Conservation (phyloP, 2,797 vertebrate species). For the Hippocampus kuda region DNA sequence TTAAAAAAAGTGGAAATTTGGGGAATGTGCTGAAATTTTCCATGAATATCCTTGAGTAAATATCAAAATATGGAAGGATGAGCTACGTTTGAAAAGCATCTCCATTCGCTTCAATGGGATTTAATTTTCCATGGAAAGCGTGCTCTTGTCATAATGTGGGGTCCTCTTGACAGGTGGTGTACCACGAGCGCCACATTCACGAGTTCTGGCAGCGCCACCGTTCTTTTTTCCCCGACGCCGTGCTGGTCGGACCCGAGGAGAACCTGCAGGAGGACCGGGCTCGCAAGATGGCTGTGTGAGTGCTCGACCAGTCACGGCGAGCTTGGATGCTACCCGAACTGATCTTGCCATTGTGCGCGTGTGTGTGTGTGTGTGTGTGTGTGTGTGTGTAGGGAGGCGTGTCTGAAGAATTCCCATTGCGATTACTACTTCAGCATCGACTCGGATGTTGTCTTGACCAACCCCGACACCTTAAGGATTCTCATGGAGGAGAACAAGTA, state of each 20-base stretch:
- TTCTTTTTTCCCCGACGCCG: slow-evolving; percentile 57
- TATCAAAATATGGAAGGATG: no score
- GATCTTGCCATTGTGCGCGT: slow-evolving; percentile 2
- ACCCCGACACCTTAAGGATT: slow-evolving; percentile 67
- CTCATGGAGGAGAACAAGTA: slow-evolving; percentile 82
- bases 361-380: slow-evolving; percentile 14
- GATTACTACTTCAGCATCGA: slow-evolving; percentile 84
- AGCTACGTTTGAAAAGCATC: no score
- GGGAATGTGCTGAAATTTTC: no score
- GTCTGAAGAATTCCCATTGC: slow-evolving; percentile 68
- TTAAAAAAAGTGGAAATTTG: no score
- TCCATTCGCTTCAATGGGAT: no score
- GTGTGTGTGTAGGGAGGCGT: slow-evolving; percentile 61
- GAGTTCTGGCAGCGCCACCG: slow-evolving; percentile 66
- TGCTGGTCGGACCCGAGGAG: slow-evolving; percentile 78
- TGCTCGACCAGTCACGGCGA: not conserved
- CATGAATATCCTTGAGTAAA: no score
- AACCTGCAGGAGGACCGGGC: slow-evolving; percentile 70
- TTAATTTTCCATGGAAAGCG: not conserved
- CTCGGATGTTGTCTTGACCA: slow-evolving; percentile 71
- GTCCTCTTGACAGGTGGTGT: slow-evolving; percentile 67
- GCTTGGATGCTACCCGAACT: not conserved
- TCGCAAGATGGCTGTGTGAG: slow-evolving; percentile 80
- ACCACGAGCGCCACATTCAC: slow-evolving; percentile 76
- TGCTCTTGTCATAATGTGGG: not conserved